Conservation (phyloP, 2,113 vertebrate genomes). For the Zapus hudsonius region DNA sequence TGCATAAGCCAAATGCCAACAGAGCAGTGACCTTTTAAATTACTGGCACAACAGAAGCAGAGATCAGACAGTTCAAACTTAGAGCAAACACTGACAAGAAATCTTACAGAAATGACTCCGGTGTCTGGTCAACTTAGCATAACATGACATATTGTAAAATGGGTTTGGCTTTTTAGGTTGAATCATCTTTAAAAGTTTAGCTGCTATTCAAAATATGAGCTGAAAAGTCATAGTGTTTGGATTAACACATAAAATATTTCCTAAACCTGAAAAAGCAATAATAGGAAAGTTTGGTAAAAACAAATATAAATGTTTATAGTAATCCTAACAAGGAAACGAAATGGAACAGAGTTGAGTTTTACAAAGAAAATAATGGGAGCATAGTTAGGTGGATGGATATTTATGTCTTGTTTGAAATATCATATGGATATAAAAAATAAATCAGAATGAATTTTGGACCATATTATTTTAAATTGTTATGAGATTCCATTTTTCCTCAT, state of each 20-base stretch:
- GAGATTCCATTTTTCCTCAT: not conserved
- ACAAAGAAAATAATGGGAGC: not conserved
- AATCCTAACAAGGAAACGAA: not conserved
- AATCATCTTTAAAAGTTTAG: constrained; percentile 29
- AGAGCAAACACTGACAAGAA: constrained; percentile 65
- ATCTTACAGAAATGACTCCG: constrained; percentile 42
- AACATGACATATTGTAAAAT: constrained; percentile 57
- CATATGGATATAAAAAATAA: not conserved
- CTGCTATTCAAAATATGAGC: constrained; percentile 44
- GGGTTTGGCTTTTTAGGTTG: constrained; percentile 33
- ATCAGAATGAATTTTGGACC: not conserved
- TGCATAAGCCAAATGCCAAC: constrained; percentile 73
- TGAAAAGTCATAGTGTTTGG: not conserved
- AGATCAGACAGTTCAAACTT: constrained; percentile 68
- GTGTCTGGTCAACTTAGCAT: constrained; percentile 59
- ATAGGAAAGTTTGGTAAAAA: not conserved
- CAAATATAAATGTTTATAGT: not conserved
- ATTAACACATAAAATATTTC: not conserved
- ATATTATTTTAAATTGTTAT: constrained; percentile 52
- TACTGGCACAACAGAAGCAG: constrained; percentile 8
- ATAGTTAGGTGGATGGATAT: not conserved
- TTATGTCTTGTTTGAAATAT: constrained; percentile 9
- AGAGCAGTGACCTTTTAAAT: constrained; percentile 75
- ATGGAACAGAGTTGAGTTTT: accelerated
- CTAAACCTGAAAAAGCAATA: not conserved